These are phyloP conservation scores for Caracal caracal DNA, from an alignment of 2,113 vertebrate genomes.

Conservation along the genomic window DNA sequence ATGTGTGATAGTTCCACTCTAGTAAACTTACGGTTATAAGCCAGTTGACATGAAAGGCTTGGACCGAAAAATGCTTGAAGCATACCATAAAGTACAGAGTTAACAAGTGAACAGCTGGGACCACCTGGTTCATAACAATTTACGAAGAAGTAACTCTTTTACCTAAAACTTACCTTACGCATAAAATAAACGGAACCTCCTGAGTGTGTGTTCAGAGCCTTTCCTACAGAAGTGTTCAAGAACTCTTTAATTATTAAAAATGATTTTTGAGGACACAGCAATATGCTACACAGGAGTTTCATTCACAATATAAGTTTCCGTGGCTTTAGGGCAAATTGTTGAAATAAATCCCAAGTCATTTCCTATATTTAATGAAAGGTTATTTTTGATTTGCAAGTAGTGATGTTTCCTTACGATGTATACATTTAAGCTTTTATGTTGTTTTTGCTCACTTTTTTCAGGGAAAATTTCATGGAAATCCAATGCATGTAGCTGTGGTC, in stretches of 20 bases:
- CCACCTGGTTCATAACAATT: background rate
- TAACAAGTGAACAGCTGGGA: background rate
- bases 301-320: background rate
- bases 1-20: background rate
- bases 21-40: background rate
- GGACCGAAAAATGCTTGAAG: background rate
- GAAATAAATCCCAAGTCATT: background rate
- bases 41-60: background rate
- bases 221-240: background rate
- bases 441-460: slow-evolving; percentile 77
- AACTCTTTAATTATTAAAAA: background rate
- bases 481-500: slow-evolving; percentile 91
- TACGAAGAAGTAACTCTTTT: background rate
- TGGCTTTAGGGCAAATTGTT: background rate
- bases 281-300: background rate
- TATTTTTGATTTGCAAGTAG: slow-evolving; percentile 51
- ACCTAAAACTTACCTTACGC: background rate
- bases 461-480: slow-evolving; percentile 93
- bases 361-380: background rate
- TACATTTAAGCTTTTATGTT: background rate
- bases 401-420: background rate
- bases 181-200: background rate
- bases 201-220: background rate
- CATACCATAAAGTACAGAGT: background rate
- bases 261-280: background rate